Conservation (phyloP, 1,140 invertebrate genomes). For the Wiebesia pumilae region DNA sequence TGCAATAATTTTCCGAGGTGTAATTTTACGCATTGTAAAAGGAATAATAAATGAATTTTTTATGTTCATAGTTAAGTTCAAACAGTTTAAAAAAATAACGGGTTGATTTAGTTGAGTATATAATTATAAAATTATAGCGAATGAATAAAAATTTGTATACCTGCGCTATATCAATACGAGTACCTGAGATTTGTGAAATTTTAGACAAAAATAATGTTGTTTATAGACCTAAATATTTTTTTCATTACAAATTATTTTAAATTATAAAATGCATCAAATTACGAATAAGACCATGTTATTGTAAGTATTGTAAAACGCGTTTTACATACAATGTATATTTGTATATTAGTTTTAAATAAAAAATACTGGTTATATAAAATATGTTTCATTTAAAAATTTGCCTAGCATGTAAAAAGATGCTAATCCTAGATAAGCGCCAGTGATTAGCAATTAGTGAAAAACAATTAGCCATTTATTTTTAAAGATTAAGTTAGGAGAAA, state of each 20-base stretch:
- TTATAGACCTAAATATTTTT: background rate
- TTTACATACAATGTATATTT: background rate
- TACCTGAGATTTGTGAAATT: constrained; percentile 17
- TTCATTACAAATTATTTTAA: background rate
- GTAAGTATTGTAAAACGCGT: background rate
- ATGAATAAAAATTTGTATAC: constrained; percentile 1
- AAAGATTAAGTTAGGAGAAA: too few relatives aligned
- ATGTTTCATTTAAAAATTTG: too few relatives aligned
- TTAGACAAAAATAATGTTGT: background rate
- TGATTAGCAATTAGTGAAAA: too few relatives aligned
- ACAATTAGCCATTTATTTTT: too few relatives aligned
- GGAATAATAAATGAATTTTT: background rate
- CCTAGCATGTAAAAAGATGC: too few relatives aligned
- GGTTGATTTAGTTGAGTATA: background rate
- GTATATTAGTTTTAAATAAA: background rate
- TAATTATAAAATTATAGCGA: background rate
- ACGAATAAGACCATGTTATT: background rate
- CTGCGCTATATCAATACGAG: background rate
- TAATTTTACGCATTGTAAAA: background rate
- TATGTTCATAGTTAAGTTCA: background rate
- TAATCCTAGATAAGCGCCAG: too few relatives aligned
- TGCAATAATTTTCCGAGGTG: background rate
- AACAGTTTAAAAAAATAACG: background rate
- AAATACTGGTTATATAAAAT: background rate
- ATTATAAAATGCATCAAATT: background rate